Evolutionary conservation across 2,888 invertebrate species (phyloP).

Genomic region (Rhogogaster chlorosoma): DNA sequence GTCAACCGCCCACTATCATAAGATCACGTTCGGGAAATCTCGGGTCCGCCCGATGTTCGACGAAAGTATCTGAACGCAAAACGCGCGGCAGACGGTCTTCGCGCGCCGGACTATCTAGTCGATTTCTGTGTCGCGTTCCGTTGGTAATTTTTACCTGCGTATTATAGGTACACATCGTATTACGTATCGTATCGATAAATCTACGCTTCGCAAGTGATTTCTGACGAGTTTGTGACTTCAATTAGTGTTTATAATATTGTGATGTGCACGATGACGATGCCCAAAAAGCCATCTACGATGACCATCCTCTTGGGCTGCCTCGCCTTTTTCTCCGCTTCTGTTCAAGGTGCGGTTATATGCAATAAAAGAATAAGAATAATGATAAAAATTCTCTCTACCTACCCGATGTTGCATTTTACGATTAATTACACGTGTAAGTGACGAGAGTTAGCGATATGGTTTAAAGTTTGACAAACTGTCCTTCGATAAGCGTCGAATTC

Average conservation of each 20-base stretch:
- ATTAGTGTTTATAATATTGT: slow-evolving; percentile 51
- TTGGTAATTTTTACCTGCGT: slow-evolving; percentile 49
- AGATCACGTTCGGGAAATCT: slow-evolving; percentile 67
- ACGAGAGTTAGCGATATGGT: background rate
- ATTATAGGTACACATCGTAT: slow-evolving; percentile 36
- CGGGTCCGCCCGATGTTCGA: slow-evolving; percentile 69
- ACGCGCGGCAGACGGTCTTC: slow-evolving; percentile 75
- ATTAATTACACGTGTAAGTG: background rate
- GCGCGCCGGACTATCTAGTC: slow-evolving; percentile 74
- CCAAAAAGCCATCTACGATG: slow-evolving; percentile 56
- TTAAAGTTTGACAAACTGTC: background rate
- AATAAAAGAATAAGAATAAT: background rate
- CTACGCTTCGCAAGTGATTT: slow-evolving; percentile 22
- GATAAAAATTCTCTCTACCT: background rate
- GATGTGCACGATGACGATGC: slow-evolving; percentile 60
- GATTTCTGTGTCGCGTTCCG: slow-evolving; percentile 57
- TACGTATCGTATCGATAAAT: slow-evolving; percentile 1
- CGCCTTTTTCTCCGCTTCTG: slow-evolving; percentile 66
- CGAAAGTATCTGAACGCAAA: slow-evolving; percentile 64
- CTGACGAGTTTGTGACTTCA: slow-evolving; percentile 19
- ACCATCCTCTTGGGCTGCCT: slow-evolving; percentile 67
- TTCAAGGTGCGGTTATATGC: slow-evolving; percentile 66
- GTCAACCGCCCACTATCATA: slow-evolving; percentile 44
- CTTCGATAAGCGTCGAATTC: background rate
- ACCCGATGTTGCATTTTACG: background rate